Evolutionary conservation across 2,888 invertebrate species (phyloP).

Genomic region (Ceratothoa steindachneri): DNA sequence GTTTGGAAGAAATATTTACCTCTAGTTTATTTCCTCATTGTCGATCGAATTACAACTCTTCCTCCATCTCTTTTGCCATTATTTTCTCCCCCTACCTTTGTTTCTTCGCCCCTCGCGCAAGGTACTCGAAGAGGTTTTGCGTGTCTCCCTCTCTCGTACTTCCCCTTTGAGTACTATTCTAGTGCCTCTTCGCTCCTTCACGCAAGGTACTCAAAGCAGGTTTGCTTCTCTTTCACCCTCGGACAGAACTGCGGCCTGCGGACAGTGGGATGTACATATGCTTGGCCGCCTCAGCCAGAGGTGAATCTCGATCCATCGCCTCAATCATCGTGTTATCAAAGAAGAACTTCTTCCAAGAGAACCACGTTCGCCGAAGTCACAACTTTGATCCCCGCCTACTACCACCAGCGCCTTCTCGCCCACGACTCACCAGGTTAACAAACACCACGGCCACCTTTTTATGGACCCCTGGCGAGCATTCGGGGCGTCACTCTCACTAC

Average conservation of each 20-base stretch:
- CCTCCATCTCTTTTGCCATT: no score
- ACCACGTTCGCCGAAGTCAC: slow-evolving; percentile 58
- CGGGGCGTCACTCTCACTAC: no score
- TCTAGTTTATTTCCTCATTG: no score
- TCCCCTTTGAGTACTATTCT: no score
- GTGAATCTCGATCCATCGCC: slow-evolving; percentile 72
- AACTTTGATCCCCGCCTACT: slow-evolving; percentile 71
- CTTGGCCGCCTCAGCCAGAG: slow-evolving; percentile 75
- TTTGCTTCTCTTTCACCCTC: background rate
- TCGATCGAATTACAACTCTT: no score
- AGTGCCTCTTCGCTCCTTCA: no score
- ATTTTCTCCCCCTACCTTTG: no score
- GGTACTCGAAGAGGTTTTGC: no score
- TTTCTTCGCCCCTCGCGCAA: no score
- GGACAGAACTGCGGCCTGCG: slow-evolving; percentile 65
- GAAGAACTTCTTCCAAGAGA: slow-evolving; percentile 35
- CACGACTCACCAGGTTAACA: slow-evolving; percentile 62
- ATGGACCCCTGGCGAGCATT: slow-evolving; percentile 63
- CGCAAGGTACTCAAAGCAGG: no score
- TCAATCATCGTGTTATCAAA: slow-evolving; percentile 59
- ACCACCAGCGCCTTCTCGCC: slow-evolving; percentile 70
- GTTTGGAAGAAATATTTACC: no score
- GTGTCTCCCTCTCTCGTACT: no score
- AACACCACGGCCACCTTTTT: slow-evolving; percentile 72
- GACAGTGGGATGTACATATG: slow-evolving; percentile 79